Evolutionary conservation across 2,888 invertebrate genomes (phyloP), one percentile per base, ranked within the genome.

Genomic region (Platycheirus rosarum): DNA sequence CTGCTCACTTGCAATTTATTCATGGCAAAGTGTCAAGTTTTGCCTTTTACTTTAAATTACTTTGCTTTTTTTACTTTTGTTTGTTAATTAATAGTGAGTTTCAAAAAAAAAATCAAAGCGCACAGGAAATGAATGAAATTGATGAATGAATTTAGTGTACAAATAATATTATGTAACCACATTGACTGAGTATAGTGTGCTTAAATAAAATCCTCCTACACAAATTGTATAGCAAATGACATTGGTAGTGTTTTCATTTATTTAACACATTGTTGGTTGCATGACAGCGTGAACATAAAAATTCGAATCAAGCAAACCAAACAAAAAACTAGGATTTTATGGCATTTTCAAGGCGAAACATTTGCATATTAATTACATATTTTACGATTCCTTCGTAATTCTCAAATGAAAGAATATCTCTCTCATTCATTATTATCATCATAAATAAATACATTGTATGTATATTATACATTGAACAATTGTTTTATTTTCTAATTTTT

Each of bases 41-140:
- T 13, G 13, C 42, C 23, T 63, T n/a, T 29, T 32, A 11, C 20
- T 62, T 40, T 71, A 46, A 69, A 44, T 49, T 55, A 42, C 68
- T 69, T 57, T 32, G 29, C 20, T n/a, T n/a, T 55, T 42, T 14
- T 16, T 49, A 48, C 35, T 46, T 13, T 20, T 37, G 16, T 29
- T 37, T 23, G 75, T 55, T 48, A 53, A 53, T 62, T 68, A 68
- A 55, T 69, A 32, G 70, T 44, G 16, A 55, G 26, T 66, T 46
- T 76, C 32, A 48, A 35, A 16, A 16, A 53, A 76, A 66, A 35
- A 37, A 44, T 57, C 65, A 63, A 44, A 65, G 26, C 46, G 20
- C 60, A 76, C 70, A 71, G 77, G 77, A 82, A 77, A 70, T 80
- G 80, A 80, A 75, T 82, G 73, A 77, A 77, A 77, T 82, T 77